These are phyloP conservation scores for Ephestia elutella DNA, from an alignment of 1,140 invertebrate genomes.

Conservation along the genomic window DNA sequence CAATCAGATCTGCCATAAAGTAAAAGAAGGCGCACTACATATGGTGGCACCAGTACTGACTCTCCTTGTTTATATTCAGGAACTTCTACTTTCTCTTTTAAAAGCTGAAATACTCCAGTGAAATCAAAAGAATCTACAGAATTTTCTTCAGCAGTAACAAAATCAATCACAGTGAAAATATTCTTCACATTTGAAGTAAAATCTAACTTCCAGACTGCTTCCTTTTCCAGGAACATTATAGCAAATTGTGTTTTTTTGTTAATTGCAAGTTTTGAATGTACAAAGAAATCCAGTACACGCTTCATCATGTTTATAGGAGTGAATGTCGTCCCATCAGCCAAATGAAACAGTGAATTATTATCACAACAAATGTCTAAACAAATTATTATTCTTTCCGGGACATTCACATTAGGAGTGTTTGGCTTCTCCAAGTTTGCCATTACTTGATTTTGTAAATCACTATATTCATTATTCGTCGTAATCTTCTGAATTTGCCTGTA, in stretches of 20 bases:
- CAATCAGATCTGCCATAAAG: conserved; percentile 80
- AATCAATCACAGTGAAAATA: conserved; percentile 75
- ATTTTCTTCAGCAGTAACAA: conserved; percentile 70
- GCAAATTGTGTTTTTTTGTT: conserved; percentile 81
- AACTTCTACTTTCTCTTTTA: conserved; percentile 71
- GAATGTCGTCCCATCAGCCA: conserved; percentile 76
- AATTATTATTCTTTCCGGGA: conserved; percentile 79
- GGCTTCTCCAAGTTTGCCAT: conserved; percentile 58
- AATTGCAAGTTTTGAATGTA: conserved; percentile 78
- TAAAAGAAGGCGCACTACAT: conserved; percentile 77
- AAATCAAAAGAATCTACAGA: conserved; percentile 76
- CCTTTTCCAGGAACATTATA: conserved; percentile 76
- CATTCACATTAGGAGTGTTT: conserved; percentile 73
- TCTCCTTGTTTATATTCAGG: conserved; percentile 65
- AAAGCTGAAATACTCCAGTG: conserved; percentile 75
- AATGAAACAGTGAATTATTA: conserved; percentile 71
- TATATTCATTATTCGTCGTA: conserved; percentile 31
- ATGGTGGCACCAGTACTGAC: conserved; percentile 72
- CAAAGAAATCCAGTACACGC: conserved; percentile 78
- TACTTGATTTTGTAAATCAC: conserved; percentile 46
- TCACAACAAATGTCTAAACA: conserved; percentile 81
- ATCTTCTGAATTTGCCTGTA: not conserved
- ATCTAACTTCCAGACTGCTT: conserved; percentile 75
- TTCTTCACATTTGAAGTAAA: conserved; percentile 79
- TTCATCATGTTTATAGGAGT: conserved; percentile 78